Conservation (phyloP, 1,140 invertebrate species). For the Caenorhabditis latens region DNA sequence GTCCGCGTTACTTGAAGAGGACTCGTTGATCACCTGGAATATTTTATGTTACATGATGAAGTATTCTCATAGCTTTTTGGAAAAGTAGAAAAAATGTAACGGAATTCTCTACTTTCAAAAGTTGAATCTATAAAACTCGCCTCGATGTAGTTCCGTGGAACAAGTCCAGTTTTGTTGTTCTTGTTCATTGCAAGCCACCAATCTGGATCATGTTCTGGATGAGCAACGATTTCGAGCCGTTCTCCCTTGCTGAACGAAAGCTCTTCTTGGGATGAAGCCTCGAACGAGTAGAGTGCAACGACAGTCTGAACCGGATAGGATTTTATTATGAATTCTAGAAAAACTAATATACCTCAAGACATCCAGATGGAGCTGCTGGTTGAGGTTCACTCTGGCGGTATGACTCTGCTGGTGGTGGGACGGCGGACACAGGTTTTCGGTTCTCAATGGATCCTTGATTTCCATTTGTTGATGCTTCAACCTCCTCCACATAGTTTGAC, state of each 20-base stretch:
- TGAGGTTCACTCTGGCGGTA: constrained; percentile 12
- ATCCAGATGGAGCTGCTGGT: not conserved
- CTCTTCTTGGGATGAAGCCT: constrained; percentile 95
- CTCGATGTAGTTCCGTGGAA: constrained; percentile 95
- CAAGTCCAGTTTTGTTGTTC: constrained; percentile 90
- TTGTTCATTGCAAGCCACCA: constrained; percentile 94
- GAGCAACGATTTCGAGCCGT: constrained; percentile 91
- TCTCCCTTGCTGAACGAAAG: constrained; percentile 94
- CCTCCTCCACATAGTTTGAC: constrained; percentile 96
- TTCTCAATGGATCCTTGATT: constrained; percentile 34
- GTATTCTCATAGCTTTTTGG: not conserved
- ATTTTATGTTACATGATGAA: not conserved
- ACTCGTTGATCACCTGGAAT: constrained; percentile 29
- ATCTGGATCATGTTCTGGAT: constrained; percentile 94
- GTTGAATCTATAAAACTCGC: constrained; percentile 69
- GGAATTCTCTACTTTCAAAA: no score
- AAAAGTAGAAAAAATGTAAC: not conserved
- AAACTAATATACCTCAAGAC: not conserved
- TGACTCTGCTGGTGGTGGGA: not conserved
- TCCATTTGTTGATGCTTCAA: constrained; percentile 55
- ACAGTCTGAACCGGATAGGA: constrained; percentile 86
- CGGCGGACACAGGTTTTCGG: not conserved
- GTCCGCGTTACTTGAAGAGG: constrained; percentile 33
- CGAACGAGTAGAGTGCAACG: constrained; percentile 91
- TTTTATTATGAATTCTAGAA: not conserved